A percentile compares a stretch with the other conserved stretches of the same genome.
phyloP scores from a whole-genome alignment of 2,797 vertebrate genomes.

The Percopsis omiscomaycus region DNA sequence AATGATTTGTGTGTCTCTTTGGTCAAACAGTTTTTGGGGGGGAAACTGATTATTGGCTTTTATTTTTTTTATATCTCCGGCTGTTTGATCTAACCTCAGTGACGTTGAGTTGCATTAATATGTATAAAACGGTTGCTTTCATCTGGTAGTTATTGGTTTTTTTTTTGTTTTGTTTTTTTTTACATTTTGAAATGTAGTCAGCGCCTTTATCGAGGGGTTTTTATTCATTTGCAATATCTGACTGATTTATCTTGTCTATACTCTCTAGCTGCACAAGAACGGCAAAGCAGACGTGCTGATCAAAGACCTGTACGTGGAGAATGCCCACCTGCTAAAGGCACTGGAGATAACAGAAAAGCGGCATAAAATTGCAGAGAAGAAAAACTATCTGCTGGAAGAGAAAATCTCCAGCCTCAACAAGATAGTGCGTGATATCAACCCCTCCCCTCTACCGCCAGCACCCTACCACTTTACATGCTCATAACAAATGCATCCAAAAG shows the following conservation, averaged over 20 bases:
- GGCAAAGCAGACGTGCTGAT: conserved; percentile 85
- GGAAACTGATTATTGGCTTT: too few species aligned
- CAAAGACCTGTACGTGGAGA: conserved; percentile 90
- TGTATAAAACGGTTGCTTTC: too few species aligned
- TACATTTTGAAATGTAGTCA: too few species aligned
- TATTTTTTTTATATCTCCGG: too few species aligned
- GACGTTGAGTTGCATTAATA: too few species aligned
- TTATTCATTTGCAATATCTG: too few species aligned
- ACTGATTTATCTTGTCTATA: not conserved
- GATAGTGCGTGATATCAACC: conserved; percentile 86
- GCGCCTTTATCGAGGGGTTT: too few species aligned
- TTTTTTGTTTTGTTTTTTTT: too few species aligned
- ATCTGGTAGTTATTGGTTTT: too few species aligned
- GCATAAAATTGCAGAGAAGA: conserved; percentile 88
- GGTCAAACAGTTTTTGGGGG: too few species aligned
- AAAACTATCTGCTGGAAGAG: conserved; percentile 91
- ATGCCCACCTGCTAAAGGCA: conserved; percentile 86
- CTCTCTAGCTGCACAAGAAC: conserved; percentile 83
- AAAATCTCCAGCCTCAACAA: conserved; percentile 92
- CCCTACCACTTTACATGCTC: conserved; percentile 61
- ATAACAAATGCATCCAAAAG: not conserved
- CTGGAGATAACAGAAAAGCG: conserved; percentile 87
- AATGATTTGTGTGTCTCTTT: too few species aligned
- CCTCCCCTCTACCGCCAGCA: conserved; percentile 64
- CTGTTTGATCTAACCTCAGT: too few species aligned